Evolutionary conservation across 2,888 invertebrate genomes (phyloP).

Genomic region (Drosophila imparisetae): DNA sequence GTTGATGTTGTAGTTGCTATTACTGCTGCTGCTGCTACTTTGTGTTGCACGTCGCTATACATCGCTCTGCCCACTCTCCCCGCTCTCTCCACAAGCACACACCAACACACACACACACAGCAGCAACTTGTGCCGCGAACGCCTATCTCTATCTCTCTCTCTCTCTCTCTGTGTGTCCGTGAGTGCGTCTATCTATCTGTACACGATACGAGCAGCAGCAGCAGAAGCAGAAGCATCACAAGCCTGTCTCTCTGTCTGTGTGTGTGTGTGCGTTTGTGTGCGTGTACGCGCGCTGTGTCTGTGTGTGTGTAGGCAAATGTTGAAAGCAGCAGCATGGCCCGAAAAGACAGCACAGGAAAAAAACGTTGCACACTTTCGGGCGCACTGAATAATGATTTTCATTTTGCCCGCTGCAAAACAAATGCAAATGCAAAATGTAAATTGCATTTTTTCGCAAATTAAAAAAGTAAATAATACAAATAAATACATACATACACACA

Average conservation of each 20-base stretch:
- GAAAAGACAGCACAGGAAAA: slow-evolving; percentile 66
- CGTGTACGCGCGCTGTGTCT: slow-evolving; percentile 25
- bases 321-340: slow-evolving; percentile 78
- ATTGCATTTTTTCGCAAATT: slow-evolving; percentile 38
- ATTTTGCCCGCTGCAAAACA: slow-evolving; percentile 52
- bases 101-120: slow-evolving; percentile 11
- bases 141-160: slow-evolving; percentile 55
- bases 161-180: slow-evolving; percentile 39
- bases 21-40: slow-evolving; percentile 63
- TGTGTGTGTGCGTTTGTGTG: slow-evolving; percentile 6
- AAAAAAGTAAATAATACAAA: not conserved
- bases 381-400: slow-evolving; percentile 78
- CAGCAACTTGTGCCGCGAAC: slow-evolving; percentile 60
- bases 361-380: slow-evolving; percentile 71
- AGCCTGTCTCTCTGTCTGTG: slow-evolving; percentile 8
- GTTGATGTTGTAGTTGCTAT: slow-evolving; percentile 21
- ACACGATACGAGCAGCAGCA: slow-evolving; percentile 6
- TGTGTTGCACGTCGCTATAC: slow-evolving; percentile 60
- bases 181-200: slow-evolving; percentile 36
- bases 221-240: slow-evolving; percentile 16
- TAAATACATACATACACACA: slow-evolving; percentile 11
- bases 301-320: slow-evolving; percentile 61
- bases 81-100: slow-evolving; percentile 4
- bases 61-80: slow-evolving; percentile 8
- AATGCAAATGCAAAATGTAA: slow-evolving; percentile 52